Percentiles rank a stretch among this genome's conserved stretches.
Conservation (phyloP, 2,888 invertebrate genomes). For the Spicauda simplicius region DNA sequence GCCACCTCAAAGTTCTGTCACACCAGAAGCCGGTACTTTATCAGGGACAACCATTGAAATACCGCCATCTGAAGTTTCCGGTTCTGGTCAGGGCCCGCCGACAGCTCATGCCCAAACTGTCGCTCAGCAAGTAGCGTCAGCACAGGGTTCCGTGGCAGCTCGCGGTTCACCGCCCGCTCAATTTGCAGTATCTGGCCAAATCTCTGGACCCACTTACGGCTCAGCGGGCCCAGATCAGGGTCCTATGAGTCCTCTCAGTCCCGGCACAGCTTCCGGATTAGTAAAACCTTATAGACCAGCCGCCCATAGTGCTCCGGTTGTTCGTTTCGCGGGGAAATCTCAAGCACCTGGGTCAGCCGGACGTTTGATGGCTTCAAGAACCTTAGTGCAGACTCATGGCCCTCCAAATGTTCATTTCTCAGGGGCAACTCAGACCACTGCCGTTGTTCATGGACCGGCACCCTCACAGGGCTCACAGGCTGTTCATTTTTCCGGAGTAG, state of each 20-base stretch:
- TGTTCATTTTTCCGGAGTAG: not conserved
- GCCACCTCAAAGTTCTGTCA: not conserved
- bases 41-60: not conserved
- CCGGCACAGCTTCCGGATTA: not conserved
- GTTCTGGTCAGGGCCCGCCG: not conserved
- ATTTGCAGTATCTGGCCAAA: not conserved
- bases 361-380: not conserved
- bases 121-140: not conserved
- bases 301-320: not conserved
- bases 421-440: not conserved
- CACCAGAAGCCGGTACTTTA: slow-evolving; percentile 12
- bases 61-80: not conserved
- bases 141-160: not conserved
- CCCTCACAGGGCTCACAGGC: not conserved
- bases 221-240: not conserved
- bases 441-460: not conserved
- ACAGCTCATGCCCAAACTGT: not conserved
- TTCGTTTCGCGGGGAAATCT: not conserved
- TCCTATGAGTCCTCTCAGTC: not conserved
- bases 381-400: not conserved
- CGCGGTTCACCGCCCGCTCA: not conserved
- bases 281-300: not conserved
- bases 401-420: not conserved
- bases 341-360: not conserved
- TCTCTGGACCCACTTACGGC: not conserved